Conservation (phyloP, 2,797 vertebrate species). For the Tolypeutes matacus region DNA sequence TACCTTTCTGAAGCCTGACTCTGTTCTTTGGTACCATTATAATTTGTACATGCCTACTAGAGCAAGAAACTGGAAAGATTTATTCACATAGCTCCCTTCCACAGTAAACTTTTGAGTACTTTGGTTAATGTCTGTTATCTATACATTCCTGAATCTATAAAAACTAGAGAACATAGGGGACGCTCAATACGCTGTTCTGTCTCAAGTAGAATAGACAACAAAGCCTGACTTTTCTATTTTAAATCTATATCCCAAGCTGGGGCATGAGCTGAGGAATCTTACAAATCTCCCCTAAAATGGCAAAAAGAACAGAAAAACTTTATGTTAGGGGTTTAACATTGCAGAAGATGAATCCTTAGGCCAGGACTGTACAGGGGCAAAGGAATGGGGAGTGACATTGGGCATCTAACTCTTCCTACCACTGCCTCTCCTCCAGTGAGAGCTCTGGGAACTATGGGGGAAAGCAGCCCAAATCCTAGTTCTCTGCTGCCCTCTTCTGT, state of each 20-base stretch:
- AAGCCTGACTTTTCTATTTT: neutral
- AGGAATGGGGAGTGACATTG: neutral
- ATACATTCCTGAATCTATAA: neutral
- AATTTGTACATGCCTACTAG: neutral
- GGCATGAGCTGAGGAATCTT: neutral
- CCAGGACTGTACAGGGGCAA: neutral
- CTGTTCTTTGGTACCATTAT: neutral
- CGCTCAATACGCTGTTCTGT: neutral
- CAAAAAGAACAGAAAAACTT: neutral
- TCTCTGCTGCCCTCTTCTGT: slow-evolving; percentile 68
- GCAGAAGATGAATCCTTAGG: neutral
- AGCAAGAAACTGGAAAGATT: neutral
- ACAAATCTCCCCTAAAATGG: neutral
- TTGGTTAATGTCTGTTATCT: neutral
- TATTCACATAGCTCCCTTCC: neutral
- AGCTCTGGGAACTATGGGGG: too few species aligned
- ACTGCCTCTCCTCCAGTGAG: neutral
- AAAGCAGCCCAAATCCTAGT: neutral
- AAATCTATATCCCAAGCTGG: neutral
- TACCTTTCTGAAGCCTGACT: neutral
- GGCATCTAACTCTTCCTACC: neutral
- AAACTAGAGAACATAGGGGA: neutral
- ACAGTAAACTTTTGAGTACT: neutral
- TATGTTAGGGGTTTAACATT: neutral
- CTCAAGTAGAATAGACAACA: neutral